Evolutionary conservation across 2,113 vertebrate species (phyloP).

Genomic region (Reinhardtius hippoglossoides): DNA sequence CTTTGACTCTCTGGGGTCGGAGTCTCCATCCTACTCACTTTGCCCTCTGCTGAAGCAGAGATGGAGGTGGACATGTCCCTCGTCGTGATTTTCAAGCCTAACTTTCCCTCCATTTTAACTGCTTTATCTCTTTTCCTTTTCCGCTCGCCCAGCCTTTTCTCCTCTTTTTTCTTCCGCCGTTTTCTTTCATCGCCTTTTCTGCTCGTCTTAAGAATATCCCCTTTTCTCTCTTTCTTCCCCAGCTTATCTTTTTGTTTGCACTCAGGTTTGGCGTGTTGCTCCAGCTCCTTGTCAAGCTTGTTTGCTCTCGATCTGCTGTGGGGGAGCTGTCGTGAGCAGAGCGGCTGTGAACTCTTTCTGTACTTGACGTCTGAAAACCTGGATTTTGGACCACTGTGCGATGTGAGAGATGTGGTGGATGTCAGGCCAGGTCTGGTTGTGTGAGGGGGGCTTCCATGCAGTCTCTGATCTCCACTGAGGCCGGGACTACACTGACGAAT

Average conservation of each 20-base stretch:
- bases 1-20: constrained; percentile 12
- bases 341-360: constrained; percentile 67
- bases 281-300: constrained; percentile 47
- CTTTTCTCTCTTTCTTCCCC: constrained; percentile 64
- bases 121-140: constrained; percentile 70
- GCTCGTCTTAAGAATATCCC: constrained; percentile 37
- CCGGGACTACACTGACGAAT: constrained; percentile 32
- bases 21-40: constrained; percentile 29
- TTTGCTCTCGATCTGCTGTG: constrained; percentile 56
- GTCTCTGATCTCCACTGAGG: constrained; percentile 54
- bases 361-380: constrained; percentile 71
- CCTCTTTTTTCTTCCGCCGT: constrained; percentile 73
- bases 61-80: constrained; percentile 27
- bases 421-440: constrained; percentile 21
- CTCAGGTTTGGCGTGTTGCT: constrained; percentile 58
- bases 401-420: constrained; percentile 22
- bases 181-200: constrained; percentile 65
- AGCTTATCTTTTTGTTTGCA: constrained; percentile 60
- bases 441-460: constrained; percentile 53
- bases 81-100: constrained; percentile 31
- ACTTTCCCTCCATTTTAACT: constrained; percentile 54
- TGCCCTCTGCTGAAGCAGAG: constrained; percentile 22
- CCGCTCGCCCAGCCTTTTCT: constrained; percentile 50
- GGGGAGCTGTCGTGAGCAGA: constrained; percentile 42
- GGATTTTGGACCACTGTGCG: constrained; percentile 47